Base-by-base conservation (phyloP, 2,797 vertebrate species). In the Calcarius lapponicus region DNA sequence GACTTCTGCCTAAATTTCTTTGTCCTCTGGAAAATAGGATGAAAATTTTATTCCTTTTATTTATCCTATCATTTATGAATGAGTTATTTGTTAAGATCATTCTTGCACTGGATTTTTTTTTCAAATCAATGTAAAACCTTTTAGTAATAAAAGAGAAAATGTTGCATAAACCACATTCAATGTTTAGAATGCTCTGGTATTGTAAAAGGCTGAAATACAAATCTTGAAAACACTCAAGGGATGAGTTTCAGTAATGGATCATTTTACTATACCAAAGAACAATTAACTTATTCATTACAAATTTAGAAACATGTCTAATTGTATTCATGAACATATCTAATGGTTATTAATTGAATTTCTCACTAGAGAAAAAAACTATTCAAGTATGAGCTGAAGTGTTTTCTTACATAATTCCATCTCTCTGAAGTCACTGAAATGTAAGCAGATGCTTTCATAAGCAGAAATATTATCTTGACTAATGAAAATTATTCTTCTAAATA, bases 261-360 rank as follows among this genome's bases (percentile, higher is more conserved):
- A 69, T 80, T 86, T 92, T 92, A 45, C 22, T 85, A 48, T 56
- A 81, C 65, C 89, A 87, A 91, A 93, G 89, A 91, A 94, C 87
- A 92, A 94, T 95, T 94, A 94, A 82, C 48, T 89, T 92, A 54
- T 40, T 91, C 64, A 91, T 93, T 96, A 83, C 72, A 92, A 92
- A 94, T 82, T 83, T 90, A 92, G 82, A 69, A 96, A 94, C 17
- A 62, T 62, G 17, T 65, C 75, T 91, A 91, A 85, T 80, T 94
- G 73, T 86, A 91, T 83, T 83, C 9, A 1, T 40, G 72, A 89
- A 91, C 32, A 80, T 64, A 82, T 83, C 82, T 91, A 95, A 78
- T 11, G 12, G 28, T 74, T 88, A 91, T 70, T 95, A 95, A 95
- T 91, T 92, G 85, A 86, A 76, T 91, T 91, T 94, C 38, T 89